Evolutionary conservation across 2,797 vertebrate genomes (phyloP), one percentile per base, ranked within the genome.

Genomic region (Lacerta agilis): DNA sequence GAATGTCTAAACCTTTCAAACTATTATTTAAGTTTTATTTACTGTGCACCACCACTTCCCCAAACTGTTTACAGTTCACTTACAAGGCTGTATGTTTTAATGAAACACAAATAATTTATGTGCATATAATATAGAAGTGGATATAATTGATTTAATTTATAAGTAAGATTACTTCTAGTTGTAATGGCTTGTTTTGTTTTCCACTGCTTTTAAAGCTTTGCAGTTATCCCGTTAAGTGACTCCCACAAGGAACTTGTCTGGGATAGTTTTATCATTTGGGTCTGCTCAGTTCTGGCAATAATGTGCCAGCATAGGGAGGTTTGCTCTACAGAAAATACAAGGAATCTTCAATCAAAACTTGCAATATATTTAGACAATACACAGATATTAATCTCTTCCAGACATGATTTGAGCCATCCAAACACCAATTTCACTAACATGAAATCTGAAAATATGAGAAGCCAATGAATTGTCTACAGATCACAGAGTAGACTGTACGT

Each of bases 21-120:
- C 49, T 15, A 6, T 75, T 23, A 29, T 73, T 79, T 79, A 67
- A 66, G 10, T 25, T 78, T 82, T 8, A 13, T 45, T 90, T 38
- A 75, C 7, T 83, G 86, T 75, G 38, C 18, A 77, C 43, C 79
- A 58, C 29, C 8, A 17, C 5, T 90, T 87, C 8, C 80, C 49
- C 41, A 86, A 88, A 72, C 17, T n/a, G 27, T 38, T 88, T 45
- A 61, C 6, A 41, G 7, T 61, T 81, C 15, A n/a, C 5, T 45
- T 33, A 89, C 9, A n/a, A 66, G 76, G 38, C 55, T 88, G 49
- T 79, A 20, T 18, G 27, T 38, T 64, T 38, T 83, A 82, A 85
- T 43, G 18, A 73, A 86, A 77, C 83, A 8, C 29, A 75, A 55
- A 55, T 55, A 15, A 55, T 55, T 55, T 75, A 29, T 4, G 7